These are phyloP conservation scores for Acrocephalus kingi DNA, from an alignment of 2,113 vertebrate genomes.

Conservation along the genomic window DNA sequence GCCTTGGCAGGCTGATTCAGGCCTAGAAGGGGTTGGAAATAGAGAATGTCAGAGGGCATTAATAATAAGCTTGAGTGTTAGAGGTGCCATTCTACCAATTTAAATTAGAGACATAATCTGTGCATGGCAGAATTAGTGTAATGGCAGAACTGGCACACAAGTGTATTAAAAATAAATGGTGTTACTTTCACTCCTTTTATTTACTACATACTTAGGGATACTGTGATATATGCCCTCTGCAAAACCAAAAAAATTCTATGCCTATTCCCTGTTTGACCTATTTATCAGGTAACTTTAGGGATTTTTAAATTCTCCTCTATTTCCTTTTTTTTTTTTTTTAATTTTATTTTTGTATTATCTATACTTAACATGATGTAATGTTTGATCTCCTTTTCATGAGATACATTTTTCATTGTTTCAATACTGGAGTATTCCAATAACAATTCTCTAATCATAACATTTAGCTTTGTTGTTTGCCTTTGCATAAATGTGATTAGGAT, in stretches of 20 bases:
- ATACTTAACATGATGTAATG: neutral
- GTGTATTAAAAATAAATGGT: neutral
- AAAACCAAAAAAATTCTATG: neutral
- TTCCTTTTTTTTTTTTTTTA: neutral
- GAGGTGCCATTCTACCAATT: neutral
- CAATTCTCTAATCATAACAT: neutral
- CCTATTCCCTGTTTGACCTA: neutral
- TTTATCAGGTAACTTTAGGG: neutral
- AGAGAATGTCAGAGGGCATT: neutral
- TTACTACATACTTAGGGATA: neutral
- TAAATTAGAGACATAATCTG: neutral
- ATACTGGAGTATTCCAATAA: neutral
- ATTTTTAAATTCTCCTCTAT: neutral
- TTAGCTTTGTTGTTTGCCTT: neutral
- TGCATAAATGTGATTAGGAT: neutral
- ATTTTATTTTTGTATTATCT: neutral
- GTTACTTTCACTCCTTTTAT: neutral
- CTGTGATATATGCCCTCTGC: neutral
- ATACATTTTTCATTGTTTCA: neutral
- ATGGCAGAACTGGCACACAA: neutral
- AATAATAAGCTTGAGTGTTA: neutral
- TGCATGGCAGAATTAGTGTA: neutral
- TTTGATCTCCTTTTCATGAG: neutral
- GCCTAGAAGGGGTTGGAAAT: neutral
- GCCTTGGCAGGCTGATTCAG: neutral